Conservation (phyloP, 2,113 vertebrate genomes). For the Agelaius phoeniceus region DNA sequence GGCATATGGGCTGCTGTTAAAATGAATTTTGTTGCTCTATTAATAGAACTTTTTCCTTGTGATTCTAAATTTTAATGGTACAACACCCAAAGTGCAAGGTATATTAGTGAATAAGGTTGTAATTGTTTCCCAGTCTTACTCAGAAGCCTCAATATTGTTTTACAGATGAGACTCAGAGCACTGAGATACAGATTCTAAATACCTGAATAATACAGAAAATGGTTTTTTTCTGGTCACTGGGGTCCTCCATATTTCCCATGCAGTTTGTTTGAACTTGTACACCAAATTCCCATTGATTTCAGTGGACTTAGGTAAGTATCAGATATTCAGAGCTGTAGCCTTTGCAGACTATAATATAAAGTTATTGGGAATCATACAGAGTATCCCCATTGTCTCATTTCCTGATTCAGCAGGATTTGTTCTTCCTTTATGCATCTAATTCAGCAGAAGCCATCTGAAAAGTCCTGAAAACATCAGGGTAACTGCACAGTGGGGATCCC, state of each 20-base stretch:
- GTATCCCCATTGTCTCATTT: constrained; percentile 3
- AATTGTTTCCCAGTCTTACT: not conserved
- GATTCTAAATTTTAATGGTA: not conserved
- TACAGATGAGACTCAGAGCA: not conserved
- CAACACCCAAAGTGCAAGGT: not conserved
- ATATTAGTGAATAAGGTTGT: not conserved
- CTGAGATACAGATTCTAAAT: not conserved
- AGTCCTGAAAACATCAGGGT: not conserved
- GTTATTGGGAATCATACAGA: not conserved
- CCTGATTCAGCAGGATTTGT: constrained; percentile 37
- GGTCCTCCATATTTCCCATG: not conserved
- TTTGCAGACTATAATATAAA: not conserved
- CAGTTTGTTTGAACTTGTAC: not conserved
- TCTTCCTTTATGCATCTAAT: not conserved
- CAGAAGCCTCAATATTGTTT: not conserved
- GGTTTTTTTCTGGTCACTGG: not conserved
- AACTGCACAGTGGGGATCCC: not conserved
- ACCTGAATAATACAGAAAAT: not conserved
- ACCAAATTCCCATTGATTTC: not conserved
- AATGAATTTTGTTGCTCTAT: not conserved
- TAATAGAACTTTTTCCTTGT: not conserved
- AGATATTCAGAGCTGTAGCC: not conserved
- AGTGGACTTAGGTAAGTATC: not conserved
- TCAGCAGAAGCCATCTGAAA: not conserved
- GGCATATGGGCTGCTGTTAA: constrained; percentile 18